Percentiles rank a stretch among this genome's conserved stretches.
Evolutionary conservation across 1,140 invertebrate species (phyloP).

Genomic region (Liolophura sinensis): DNA sequence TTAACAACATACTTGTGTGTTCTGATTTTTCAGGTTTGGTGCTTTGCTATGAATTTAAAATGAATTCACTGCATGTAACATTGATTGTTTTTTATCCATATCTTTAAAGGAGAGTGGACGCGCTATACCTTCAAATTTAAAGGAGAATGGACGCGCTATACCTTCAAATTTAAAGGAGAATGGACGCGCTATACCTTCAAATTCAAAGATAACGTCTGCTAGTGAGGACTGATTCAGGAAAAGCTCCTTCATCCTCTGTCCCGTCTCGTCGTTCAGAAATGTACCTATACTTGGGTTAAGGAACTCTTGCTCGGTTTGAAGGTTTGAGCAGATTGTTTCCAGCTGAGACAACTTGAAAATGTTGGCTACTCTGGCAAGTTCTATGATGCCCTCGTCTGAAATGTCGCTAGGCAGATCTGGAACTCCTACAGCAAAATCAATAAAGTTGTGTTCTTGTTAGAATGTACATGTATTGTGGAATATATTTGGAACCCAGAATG

Average conservation of each 20-base stretch:
- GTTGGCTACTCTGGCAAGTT: slow-evolving; percentile 33
- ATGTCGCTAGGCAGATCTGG: slow-evolving; percentile 33
- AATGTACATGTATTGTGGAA: too few relatives aligned
- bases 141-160: too few relatives aligned
- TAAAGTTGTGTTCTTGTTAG: too few relatives aligned
- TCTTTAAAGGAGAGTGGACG: too few relatives aligned
- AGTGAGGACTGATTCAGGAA: slow-evolving; percentile 40
- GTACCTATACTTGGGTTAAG: slow-evolving; percentile 55
- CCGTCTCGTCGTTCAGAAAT: slow-evolving; percentile 49
- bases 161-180: slow-evolving; percentile 29
- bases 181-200: slow-evolving; percentile 32
- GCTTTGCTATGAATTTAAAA: too few relatives aligned
- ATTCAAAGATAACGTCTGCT: slow-evolving; percentile 44
- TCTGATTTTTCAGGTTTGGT: too few relatives aligned
- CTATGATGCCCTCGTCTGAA: slow-evolving; percentile 27
- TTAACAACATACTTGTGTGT: too few relatives aligned
- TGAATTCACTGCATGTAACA: too few relatives aligned
- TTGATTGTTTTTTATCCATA: too few relatives aligned
- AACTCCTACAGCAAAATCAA: slow-evolving; percentile 29
- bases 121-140: too few relatives aligned
- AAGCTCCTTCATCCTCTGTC: slow-evolving; percentile 43
- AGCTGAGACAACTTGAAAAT: slow-evolving; percentile 42
- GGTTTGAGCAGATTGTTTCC: slow-evolving; percentile 44
- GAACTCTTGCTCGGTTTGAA: slow-evolving; percentile 46
- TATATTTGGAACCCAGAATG: neutral